Base-by-base conservation (phyloP, 2,797 vertebrate species). In the Notamacropus eugenii region DNA sequence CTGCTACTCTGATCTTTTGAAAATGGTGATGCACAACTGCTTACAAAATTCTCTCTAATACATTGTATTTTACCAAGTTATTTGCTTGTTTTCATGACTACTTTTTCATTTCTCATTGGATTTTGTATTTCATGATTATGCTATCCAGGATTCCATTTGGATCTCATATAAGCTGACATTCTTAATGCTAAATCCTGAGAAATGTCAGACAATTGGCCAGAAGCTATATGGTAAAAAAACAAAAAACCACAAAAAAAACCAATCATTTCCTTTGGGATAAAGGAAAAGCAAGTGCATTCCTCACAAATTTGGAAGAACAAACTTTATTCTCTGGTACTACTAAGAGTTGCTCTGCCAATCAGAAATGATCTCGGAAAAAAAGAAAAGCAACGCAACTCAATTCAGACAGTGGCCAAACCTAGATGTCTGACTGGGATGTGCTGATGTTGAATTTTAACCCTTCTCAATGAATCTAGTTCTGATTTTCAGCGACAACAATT, bases 1-100 rank as follows among this genome's bases (percentile, higher is more conserved):
- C 16, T 74, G n/a, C 67, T 74, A 40, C 6, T n/a, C n/a, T 40
- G 16, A 74, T 74, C n/a, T 74, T 40, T 22, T 40, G n/a, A n/a
- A 74, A 40, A 74, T 40, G 59, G n/a, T 74, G 16, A 5, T 74
- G 19, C 13, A n/a, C 19, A 55, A 29, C 56, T 92, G 58, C 57
- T 92, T 95, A 95, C 55, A 55, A 97, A 92, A 74, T 74, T 24
- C 67, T 74, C 67, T 90, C 16, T 62, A 52, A 24, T 93, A 96
- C 9, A 19, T 92, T 40, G 14, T 90, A 91, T 92, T 90, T 54
- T 90, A 8, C 90, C 58, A 54, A 46, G 52, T 92, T 57, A 52
- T 67, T 93, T 92, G 62, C 57, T 74, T 54, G 34, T 50, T 57
- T 58, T 19, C 13, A 57, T 74, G 67, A 40, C 67, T 12, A 67